Percentiles rank a stretch among this genome's conserved stretches.
Evolutionary conservation across 1,140 invertebrate genomes (phyloP).

Genomic region (Rhyacophila brunnea): DNA sequence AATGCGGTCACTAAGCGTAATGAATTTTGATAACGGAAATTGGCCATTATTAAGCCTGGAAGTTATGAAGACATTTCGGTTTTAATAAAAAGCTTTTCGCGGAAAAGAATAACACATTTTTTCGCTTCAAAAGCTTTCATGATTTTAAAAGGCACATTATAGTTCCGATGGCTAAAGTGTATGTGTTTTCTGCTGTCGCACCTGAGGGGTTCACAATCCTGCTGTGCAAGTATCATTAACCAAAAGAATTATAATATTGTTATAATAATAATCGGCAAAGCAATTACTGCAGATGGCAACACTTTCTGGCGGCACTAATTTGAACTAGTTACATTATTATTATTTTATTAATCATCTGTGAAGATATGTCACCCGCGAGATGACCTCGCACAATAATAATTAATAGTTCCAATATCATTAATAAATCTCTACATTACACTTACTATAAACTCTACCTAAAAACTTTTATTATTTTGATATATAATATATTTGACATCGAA

Average conservation of each 20-base stretch:
- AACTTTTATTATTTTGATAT: conserved; percentile 1
- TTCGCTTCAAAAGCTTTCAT: conserved; percentile 1
- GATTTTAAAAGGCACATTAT: conserved; percentile 23
- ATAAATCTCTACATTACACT: neutral
- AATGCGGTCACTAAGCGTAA: neutral
- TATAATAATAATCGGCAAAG: conserved; percentile 16
- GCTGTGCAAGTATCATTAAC: conserved; percentile 4
- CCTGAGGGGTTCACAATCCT: neutral
- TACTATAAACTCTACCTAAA: conserved; percentile 1
- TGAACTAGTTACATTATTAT: neutral
- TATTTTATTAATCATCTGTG: neutral
- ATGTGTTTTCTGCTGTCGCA: neutral
- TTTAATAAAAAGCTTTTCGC: neutral
- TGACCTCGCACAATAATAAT: neutral
- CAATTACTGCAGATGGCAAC: conserved; percentile 4
- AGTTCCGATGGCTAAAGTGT: conserved; percentile 11
- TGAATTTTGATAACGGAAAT: neutral
- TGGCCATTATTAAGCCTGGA: neutral
- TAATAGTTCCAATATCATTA: neutral
- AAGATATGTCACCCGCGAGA: too few relatives aligned
- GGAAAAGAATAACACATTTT: conserved; percentile 2
- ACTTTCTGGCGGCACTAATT: neutral
- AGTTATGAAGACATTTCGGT: neutral
- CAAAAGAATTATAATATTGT: conserved; percentile 24
- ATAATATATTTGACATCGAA: conserved; percentile 14